Evolutionary conservation across 2,113 vertebrate genomes (phyloP).

Genomic region (Piaya cayana): DNA sequence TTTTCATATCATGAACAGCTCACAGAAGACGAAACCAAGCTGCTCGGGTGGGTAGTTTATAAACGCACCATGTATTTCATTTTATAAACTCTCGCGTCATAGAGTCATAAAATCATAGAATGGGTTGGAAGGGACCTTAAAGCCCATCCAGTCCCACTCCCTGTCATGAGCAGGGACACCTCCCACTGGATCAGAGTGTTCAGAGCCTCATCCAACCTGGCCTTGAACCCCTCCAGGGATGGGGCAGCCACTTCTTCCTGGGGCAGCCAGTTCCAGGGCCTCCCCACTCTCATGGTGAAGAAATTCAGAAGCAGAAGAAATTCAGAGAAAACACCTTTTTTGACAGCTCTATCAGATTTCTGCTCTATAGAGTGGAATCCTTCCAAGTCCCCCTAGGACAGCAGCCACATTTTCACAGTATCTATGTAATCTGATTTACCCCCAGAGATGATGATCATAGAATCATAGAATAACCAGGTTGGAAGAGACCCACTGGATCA

Average conservation of each 20-base stretch:
- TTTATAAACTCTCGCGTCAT: not conserved
- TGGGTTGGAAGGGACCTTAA: too few species aligned
- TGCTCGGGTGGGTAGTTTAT: not conserved
- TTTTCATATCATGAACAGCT: not conserved
- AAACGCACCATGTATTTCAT: rapidly evolving
- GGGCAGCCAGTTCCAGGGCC: too few species aligned
- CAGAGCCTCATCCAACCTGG: too few species aligned
- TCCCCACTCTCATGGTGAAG: too few species aligned
- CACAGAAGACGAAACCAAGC: not conserved
- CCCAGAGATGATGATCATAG: not conserved
- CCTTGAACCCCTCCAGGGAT: too few species aligned
- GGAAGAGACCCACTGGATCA: too few species aligned
- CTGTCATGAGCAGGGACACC: too few species aligned
- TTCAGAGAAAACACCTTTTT: not conserved
- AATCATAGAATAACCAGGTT: too few species aligned
- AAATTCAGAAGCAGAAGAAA: constrained; percentile 27
- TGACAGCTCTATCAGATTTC: not conserved
- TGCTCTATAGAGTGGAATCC: not conserved
- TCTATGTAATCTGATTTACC: not conserved
- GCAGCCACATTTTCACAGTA: not conserved
- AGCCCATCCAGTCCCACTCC: too few species aligned
- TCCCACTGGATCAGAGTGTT: too few species aligned
- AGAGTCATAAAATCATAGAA: not conserved
- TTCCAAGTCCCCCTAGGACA: not conserved
- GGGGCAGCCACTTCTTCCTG: too few species aligned